These are phyloP conservation scores for Campoletis raptor DNA, from an alignment of 2,888 invertebrate genomes.

Conservation along the genomic window DNA sequence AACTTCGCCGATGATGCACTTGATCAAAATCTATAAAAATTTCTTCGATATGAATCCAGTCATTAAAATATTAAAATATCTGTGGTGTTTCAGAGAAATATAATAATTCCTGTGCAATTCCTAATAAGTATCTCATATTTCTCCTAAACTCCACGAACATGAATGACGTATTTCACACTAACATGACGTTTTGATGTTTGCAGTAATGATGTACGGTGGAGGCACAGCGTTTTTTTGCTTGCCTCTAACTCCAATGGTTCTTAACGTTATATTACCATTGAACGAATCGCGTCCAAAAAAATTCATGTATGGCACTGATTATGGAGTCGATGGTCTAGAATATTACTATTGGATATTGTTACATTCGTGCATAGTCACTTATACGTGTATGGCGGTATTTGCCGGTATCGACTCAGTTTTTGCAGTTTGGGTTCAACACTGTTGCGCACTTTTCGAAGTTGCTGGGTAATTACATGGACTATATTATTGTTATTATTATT, in stretches of 20 bases:
- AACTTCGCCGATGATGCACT: too few relatives aligned
- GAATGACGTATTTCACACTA: neutral
- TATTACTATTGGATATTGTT: slow-evolving; percentile 62
- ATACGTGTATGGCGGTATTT: slow-evolving; percentile 42
- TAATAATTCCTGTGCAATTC: too few relatives aligned
- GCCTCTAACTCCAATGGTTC: slow-evolving; percentile 56
- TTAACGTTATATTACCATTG: slow-evolving; percentile 63
- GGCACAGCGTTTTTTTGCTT: slow-evolving; percentile 5
- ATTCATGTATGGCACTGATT: slow-evolving; percentile 62
- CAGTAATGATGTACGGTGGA: slow-evolving; percentile 30
- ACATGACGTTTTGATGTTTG: neutral
- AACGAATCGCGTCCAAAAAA: slow-evolving; percentile 67
- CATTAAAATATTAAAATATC: too few relatives aligned
- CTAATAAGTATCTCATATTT: too few relatives aligned
- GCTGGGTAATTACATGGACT: slow-evolving; percentile 50
- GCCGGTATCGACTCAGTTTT: slow-evolving; percentile 54
- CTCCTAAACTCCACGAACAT: too few relatives aligned
- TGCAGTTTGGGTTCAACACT: slow-evolving; percentile 60
- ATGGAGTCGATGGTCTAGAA: slow-evolving; percentile 67
- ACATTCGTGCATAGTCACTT: slow-evolving; percentile 63
- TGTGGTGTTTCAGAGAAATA: too few relatives aligned
- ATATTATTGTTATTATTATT: neutral
- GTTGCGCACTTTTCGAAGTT: slow-evolving; percentile 65
- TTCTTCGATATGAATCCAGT: too few relatives aligned
- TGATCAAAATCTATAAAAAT: too few relatives aligned